Evolutionary conservation across 2,113 vertebrate genomes (phyloP).

Genomic region (Paramisgurnus dabryanus): DNA sequence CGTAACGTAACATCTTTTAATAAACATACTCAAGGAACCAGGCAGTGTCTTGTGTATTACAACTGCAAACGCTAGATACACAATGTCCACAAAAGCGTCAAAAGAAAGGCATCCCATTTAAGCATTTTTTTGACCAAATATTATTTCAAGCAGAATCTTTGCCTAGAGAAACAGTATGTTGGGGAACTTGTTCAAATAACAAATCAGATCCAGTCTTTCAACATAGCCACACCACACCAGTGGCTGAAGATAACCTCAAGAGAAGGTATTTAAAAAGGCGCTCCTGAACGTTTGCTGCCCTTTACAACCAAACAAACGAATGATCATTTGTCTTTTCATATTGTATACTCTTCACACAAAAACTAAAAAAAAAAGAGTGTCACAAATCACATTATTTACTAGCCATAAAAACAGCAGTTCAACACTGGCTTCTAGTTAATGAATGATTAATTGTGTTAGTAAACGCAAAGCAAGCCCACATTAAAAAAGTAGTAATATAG

Average conservation of each 20-base stretch:
- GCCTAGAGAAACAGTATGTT: not conserved
- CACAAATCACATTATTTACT: not conserved
- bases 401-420: not conserved
- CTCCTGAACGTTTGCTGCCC: not conserved
- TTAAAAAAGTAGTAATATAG: no score
- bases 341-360: no score
- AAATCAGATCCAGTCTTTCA: conserved; percentile 23
- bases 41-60: no score
- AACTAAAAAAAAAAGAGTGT: not conserved
- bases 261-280: conserved; percentile 18
- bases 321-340: not conserved
- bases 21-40: no score
- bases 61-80: no score
- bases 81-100: not conserved
- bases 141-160: not conserved
- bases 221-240: conserved; percentile 19
- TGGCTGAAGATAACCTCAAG: conserved; percentile 2
- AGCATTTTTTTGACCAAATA: not conserved
- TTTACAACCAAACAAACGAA: not conserved
- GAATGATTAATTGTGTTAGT: conserved; percentile 21
- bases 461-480: conserved; percentile 13
- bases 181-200: conserved; percentile 3
- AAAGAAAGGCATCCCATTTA: not conserved
- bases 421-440: not conserved
- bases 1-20: no score